phyloP scores from a whole-genome alignment of 2,888 invertebrate species.

The Caenorhabditis sp. region DNA sequence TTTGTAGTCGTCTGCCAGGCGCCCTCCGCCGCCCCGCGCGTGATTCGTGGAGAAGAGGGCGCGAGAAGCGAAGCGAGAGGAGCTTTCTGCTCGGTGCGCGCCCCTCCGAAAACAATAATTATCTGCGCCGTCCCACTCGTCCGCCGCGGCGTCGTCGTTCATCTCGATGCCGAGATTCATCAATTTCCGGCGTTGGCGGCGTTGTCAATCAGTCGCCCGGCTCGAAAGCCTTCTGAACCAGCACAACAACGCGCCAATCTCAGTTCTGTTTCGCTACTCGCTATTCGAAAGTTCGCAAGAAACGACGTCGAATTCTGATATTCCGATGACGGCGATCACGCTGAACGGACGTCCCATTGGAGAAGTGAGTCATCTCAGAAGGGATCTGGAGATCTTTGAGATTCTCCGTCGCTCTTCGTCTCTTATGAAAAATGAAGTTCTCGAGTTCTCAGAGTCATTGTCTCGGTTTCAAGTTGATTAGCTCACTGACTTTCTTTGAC shows the following conservation, averaged over 20 bases:
- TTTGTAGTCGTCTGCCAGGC: constrained; percentile 12
- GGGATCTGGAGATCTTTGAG: not conserved
- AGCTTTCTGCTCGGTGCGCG: constrained; percentile 8
- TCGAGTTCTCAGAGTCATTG: too few species aligned
- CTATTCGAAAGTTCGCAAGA: constrained; percentile 12
- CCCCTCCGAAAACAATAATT: constrained; percentile 42
- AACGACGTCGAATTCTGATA: not conserved
- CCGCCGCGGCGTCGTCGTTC: not conserved
- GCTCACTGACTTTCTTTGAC: too few species aligned
- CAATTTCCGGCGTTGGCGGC: constrained; percentile 28
- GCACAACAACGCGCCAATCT: not conserved
- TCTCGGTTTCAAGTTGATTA: too few species aligned
- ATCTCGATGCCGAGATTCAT: not conserved
- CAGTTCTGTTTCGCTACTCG: constrained; percentile 11
- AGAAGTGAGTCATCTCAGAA: constrained; percentile 8
- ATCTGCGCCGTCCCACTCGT: constrained; percentile 3
- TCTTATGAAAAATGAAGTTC: too few species aligned
- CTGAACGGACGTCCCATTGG: constrained; percentile 13
- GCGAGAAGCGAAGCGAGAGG: not conserved
- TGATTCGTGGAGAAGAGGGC: constrained; percentile 22
- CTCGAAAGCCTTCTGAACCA: constrained; percentile 25
- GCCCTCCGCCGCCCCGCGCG: constrained; percentile 10
- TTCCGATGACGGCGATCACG: constrained; percentile 26
- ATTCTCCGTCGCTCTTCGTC: not conserved
- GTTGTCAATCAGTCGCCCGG: constrained; percentile 2